These are phyloP conservation scores for Drosophila ogumai DNA, from an alignment of 1,140 invertebrate species.

Conservation along the genomic window DNA sequence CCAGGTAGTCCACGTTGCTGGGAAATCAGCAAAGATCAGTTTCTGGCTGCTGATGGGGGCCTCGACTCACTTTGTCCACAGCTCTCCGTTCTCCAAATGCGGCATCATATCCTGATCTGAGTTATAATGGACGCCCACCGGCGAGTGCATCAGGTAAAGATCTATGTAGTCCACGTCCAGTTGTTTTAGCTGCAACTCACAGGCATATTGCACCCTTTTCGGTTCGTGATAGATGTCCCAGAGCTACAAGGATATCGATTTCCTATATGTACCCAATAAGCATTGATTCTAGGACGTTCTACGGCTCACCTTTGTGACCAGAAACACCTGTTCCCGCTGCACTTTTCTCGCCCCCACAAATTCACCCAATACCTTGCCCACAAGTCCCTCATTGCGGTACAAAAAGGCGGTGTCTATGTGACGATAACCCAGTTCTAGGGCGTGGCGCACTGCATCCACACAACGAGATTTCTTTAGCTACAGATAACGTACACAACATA, in stretches of 20 bases:
- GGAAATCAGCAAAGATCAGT: constrained; percentile 20
- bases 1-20: constrained; percentile 90
- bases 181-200: constrained; percentile 86
- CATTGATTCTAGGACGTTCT: background rate
- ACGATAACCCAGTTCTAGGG: constrained; percentile 90
- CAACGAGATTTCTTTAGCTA: constrained; percentile 57
- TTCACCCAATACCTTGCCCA: constrained; percentile 89
- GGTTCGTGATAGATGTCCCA: constrained; percentile 68
- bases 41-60: background rate
- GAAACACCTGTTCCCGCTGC: constrained; percentile 88
- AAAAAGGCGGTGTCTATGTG: constrained; percentile 91
- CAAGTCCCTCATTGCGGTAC: constrained; percentile 89
- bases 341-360: constrained; percentile 87
- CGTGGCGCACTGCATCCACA: constrained; percentile 71
- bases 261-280: background rate
- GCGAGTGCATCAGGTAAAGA: constrained; percentile 92
- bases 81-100: constrained; percentile 21
- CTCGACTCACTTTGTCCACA: constrained; percentile 54
- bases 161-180: constrained; percentile 91
- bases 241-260: constrained; percentile 23
- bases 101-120: constrained; percentile 60
- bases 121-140: constrained; percentile 84
- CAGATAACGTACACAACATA: constrained; percentile 26
- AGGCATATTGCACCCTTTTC: constrained; percentile 58
- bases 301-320: constrained; percentile 87